A percentile compares a stretch with the other conserved stretches of the same genome.
Conservation (phyloP, 2,888 invertebrate species). For the Amphimallon solstitiale region DNA sequence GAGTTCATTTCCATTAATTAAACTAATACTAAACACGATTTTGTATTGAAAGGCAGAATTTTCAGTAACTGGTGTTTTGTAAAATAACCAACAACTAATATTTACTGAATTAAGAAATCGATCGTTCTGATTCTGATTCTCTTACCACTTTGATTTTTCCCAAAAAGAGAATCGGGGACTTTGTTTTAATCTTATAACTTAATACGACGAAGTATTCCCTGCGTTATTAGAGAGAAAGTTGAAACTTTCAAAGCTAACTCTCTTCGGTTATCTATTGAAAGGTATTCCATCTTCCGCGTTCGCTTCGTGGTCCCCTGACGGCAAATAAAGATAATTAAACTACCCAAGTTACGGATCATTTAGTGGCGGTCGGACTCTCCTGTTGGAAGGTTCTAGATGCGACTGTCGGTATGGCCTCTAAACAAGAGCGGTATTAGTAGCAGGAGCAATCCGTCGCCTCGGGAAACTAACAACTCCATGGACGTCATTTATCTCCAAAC, state of each 20-base stretch:
- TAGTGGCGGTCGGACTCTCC: conserved; percentile 27
- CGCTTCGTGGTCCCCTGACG: conserved; percentile 11
- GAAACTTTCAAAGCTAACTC: neutral
- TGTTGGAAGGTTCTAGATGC: conserved; percentile 8
- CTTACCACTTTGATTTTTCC: too few species aligned
- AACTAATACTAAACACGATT: too few species aligned
- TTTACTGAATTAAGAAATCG: too few species aligned
- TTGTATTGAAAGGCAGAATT: too few species aligned
- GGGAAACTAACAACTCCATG: conserved; percentile 52
- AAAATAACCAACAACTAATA: too few species aligned
- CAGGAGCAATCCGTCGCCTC: conserved; percentile 52
- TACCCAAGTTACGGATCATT: conserved; percentile 35
- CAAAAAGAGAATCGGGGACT: too few species aligned
- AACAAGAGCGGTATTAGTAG: conserved; percentile 41
- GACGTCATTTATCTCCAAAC: conserved; percentile 53
- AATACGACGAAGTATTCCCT: too few species aligned
- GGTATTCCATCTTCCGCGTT: conserved; percentile 5
- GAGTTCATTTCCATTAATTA: too few species aligned
- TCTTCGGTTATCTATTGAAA: neutral
- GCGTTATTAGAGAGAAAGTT: neutral
- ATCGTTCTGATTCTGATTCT: too few species aligned
- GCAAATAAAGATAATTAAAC: conserved; percentile 35
- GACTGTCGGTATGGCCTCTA: neutral
- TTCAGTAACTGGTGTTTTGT: too few species aligned
- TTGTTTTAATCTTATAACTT: too few species aligned